Evolutionary conservation across 2,888 invertebrate species (phyloP).

Genomic region (Tetranychus piercei): DNA sequence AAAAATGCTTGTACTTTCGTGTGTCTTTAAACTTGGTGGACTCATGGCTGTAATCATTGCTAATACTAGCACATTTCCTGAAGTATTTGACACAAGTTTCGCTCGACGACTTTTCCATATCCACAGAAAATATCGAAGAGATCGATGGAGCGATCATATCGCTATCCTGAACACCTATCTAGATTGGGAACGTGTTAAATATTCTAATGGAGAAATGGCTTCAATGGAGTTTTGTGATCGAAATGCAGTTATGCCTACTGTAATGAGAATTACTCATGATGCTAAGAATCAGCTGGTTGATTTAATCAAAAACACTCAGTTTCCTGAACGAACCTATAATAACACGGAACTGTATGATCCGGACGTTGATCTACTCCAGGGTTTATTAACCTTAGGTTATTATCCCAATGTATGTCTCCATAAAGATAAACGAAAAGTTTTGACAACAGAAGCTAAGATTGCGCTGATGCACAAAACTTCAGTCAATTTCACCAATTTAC

Average conservation of each 20-base stretch:
- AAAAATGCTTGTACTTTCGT: conserved; percentile 89
- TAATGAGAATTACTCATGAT: conserved; percentile 73
- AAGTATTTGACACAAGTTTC: conserved; percentile 53
- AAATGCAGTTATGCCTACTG: conserved; percentile 70
- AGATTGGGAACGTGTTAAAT: conserved; percentile 40
- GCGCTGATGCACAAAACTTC: conserved; percentile 92
- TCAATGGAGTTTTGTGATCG: conserved; percentile 73
- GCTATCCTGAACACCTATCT: conserved; percentile 38
- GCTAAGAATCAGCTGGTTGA: conserved; percentile 60
- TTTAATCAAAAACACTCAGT: conserved; percentile 53
- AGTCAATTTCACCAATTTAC: conserved; percentile 70
- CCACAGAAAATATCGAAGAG: conserved; percentile 69
- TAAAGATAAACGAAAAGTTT: conserved; percentile 80
- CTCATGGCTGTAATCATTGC: conserved; percentile 83
- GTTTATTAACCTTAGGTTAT: conserved; percentile 65
- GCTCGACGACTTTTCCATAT: conserved; percentile 54
- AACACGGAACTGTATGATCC: not conserved
- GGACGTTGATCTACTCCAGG: conserved; percentile 12
- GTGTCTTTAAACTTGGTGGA: conserved; percentile 72
- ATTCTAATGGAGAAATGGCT: conserved; percentile 39
- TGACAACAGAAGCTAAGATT: conserved; percentile 82
- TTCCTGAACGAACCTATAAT: conserved; percentile 58
- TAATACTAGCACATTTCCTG: conserved; percentile 81
- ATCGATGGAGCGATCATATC: conserved; percentile 76
- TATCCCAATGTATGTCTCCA: conserved; percentile 93